These are phyloP conservation scores for Oncorhynchus nerka DNA, from an alignment of 2,113 vertebrate genomes.

Conservation along the genomic window DNA sequence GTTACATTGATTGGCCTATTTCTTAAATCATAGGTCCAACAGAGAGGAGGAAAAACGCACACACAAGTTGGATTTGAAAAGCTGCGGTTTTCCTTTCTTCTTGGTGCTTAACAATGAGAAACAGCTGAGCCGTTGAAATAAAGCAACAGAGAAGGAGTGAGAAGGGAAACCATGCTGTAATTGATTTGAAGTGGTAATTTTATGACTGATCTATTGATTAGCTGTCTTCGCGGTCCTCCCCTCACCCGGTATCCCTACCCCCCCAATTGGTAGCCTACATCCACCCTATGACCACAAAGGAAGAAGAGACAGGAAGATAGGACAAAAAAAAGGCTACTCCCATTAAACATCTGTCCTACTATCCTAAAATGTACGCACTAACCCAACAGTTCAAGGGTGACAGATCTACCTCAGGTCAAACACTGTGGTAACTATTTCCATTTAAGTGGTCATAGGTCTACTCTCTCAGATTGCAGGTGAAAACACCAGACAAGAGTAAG, in stretches of 20 bases:
- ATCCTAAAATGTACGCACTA: neutral
- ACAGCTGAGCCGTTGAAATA: conserved; percentile 8
- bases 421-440: neutral
- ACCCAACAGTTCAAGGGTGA: neutral
- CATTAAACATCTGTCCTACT: conserved; percentile 39
- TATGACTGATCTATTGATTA: conserved; percentile 78
- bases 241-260: neutral
- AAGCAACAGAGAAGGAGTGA: conserved; percentile 3
- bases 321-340: conserved; percentile 27
- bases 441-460: neutral
- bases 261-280: conserved; percentile 12
- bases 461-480: neutral
- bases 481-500: too few relatives aligned
- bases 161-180: conserved; percentile 40
- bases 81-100: neutral
- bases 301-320: conserved; percentile 33
- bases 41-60: neutral
- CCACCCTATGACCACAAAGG: conserved; percentile 35
- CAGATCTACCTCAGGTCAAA: neutral
- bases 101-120: neutral
- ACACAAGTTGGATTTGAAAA: neutral
- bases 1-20: neutral
- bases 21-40: neutral
- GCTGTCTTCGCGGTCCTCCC: conserved; percentile 48
- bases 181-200: conserved; percentile 75